Evolutionary conservation across 2,797 vertebrate genomes (phyloP).

Genomic region (Fundulus diaphanus): DNA sequence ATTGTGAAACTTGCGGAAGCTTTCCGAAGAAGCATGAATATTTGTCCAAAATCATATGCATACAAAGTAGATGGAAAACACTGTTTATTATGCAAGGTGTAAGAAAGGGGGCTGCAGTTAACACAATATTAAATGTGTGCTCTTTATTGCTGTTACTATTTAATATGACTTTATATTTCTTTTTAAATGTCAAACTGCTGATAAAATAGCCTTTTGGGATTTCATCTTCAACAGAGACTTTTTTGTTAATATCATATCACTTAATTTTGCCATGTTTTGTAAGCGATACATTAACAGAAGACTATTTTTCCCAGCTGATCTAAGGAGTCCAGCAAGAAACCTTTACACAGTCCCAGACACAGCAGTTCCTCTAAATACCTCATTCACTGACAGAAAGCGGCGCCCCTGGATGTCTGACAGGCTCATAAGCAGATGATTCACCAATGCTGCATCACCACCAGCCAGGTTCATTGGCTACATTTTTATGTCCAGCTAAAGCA

Average conservation of each 20-base stretch:
- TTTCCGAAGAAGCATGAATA: background rate
- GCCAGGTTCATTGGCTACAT: slow-evolving; percentile 23
- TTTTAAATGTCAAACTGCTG: background rate
- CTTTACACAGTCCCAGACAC: slow-evolving; percentile 57
- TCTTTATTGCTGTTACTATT: background rate
- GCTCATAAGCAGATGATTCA: slow-evolving; percentile 59
- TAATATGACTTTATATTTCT: background rate
- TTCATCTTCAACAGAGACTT: background rate
- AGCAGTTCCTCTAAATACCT: slow-evolving; percentile 64
- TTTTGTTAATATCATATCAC: slow-evolving; percentile 23
- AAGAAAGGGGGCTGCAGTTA: background rate
- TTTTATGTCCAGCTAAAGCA: slow-evolving; percentile 43
- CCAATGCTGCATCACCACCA: slow-evolving; percentile 29
- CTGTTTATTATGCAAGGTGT: background rate
- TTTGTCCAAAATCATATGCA: background rate
- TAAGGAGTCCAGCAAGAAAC: slow-evolving; percentile 69
- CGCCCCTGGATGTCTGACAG: slow-evolving; percentile 53
- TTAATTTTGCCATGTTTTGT: slow-evolving; percentile 46
- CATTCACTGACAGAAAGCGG: slow-evolving; percentile 58
- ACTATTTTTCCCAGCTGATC: slow-evolving; percentile 58
- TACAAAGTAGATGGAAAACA: background rate
- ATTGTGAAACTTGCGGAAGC: background rate
- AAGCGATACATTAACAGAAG: slow-evolving; percentile 63
- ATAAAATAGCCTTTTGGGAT: slow-evolving; percentile 1
- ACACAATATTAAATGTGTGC: background rate